Percentiles rank a stretch among this genome's conserved stretches.
Conservation (phyloP, 64 coral and sea anemone genomes). For the Pachyseris speciosa region DNA sequence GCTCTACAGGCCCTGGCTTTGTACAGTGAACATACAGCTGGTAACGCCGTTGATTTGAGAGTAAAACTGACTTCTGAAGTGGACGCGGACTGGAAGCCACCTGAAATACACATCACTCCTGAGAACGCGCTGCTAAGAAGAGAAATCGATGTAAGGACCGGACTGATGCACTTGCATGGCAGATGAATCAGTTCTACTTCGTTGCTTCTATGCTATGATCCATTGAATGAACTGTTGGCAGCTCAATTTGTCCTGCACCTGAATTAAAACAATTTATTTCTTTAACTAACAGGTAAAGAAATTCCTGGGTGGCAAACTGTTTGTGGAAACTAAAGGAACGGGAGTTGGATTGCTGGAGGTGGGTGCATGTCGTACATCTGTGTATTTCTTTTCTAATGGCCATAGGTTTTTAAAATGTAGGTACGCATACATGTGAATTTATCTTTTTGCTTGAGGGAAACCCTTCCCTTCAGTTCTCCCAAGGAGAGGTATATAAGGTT, state of each 20-base stretch:
- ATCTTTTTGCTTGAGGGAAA: neutral
- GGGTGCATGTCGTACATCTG: neutral
- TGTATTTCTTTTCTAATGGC: neutral
- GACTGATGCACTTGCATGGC: neutral
- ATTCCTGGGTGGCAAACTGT: constrained; percentile 26
- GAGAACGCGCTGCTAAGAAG: constrained; percentile 56
- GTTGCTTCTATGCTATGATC: neutral
- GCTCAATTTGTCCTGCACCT: too few species aligned
- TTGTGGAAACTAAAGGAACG: constrained; percentile 40
- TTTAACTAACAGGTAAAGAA: constrained; percentile 29
- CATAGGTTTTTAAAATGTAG: neutral
- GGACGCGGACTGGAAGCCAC: neutral
- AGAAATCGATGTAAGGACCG: constrained; percentile 53
- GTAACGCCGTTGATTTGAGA: constrained; percentile 58
- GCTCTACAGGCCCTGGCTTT: constrained; percentile 87
- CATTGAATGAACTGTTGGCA: neutral
- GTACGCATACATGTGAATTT: neutral
- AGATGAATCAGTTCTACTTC: neutral
- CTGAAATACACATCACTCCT: constrained; percentile 19
- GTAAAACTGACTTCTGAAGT: constrained; percentile 65
- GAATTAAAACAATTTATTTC: too few species aligned
- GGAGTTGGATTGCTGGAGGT: constrained; percentile 64
- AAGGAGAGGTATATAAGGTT: too few species aligned
- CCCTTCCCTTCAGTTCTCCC: neutral
- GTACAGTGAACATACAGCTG: constrained; percentile 84